These are phyloP conservation scores for Merops nubicus DNA, from an alignment of 2,113 vertebrate species.

Conservation along the genomic window DNA sequence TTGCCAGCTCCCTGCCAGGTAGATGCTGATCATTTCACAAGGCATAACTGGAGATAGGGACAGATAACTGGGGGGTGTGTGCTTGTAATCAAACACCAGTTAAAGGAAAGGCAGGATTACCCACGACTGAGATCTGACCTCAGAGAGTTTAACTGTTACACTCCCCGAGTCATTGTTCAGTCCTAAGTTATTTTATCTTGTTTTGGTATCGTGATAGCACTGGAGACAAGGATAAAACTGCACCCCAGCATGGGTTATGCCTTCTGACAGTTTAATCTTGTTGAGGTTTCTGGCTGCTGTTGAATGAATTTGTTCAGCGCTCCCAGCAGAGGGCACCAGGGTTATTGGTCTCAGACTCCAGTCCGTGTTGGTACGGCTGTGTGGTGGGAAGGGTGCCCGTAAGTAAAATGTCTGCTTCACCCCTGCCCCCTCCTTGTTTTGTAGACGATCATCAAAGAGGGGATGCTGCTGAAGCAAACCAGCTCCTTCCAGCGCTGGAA, in stretches of 20 bases:
- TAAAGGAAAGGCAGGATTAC: not conserved
- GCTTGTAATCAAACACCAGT: not conserved
- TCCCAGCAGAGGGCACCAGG: conserved; percentile 67
- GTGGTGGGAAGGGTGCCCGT: not conserved
- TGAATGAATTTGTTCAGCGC: not conserved
- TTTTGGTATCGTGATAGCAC: not conserved
- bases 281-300: not conserved
- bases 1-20: not conserved
- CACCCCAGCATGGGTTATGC: not conserved
- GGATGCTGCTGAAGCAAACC: conserved; percentile 94
- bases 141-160: not conserved
- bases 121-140: not conserved
- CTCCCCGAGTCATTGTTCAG: not conserved
- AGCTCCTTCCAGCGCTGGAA: conserved; percentile 97
- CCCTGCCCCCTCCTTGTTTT: conserved; percentile 36
- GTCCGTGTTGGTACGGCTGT: accelerated
- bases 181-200: not conserved
- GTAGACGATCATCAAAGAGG: conserved; percentile 94
- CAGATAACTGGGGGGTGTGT: not conserved
- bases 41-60: not conserved
- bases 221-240: not conserved
- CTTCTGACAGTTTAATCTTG: not conserved
- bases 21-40: not conserved
- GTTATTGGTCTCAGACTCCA: not conserved
- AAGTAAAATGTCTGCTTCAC: not conserved